Evolutionary conservation across 2,113 vertebrate genomes (phyloP).

Genomic region (Promerops cafer): DNA sequence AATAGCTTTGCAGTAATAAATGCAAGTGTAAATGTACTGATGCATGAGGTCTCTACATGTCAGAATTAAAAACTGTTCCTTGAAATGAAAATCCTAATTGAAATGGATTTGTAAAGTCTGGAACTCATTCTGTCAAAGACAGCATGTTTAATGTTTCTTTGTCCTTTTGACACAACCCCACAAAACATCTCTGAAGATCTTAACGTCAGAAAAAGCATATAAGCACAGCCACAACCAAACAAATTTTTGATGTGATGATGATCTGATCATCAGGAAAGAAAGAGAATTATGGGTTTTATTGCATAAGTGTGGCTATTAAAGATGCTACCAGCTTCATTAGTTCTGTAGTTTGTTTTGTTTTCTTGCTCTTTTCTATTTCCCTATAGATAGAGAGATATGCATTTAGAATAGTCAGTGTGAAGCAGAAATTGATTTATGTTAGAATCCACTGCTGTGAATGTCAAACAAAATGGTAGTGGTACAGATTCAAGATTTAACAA

Average conservation of each 20-base stretch:
- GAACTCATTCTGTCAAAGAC: neutral
- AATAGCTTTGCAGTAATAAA: neutral
- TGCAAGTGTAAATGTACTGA: neutral
- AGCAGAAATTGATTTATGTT: neutral
- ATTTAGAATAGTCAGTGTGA: neutral
- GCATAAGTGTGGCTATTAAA: neutral
- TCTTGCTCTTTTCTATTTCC: neutral
- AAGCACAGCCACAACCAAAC: neutral
- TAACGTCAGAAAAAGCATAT: neutral
- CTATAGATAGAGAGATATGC: neutral
- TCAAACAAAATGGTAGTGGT: neutral
- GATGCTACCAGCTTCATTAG: neutral
- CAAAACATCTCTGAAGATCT: neutral
- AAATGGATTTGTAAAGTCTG: neutral
- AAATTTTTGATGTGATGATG: neutral
- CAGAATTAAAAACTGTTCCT: conserved; percentile 2
- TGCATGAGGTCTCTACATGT: neutral
- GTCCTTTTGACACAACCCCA: neutral
- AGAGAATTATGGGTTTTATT: neutral
- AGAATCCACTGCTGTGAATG: neutral
- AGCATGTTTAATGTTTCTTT: neutral
- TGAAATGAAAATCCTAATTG: neutral
- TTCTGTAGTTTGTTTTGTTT: neutral
- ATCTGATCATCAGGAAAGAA: neutral
- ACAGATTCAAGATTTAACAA: neutral